Evolutionary conservation across 2,113 vertebrate genomes (phyloP).

Genomic region (Anser brachyrhynchus): DNA sequence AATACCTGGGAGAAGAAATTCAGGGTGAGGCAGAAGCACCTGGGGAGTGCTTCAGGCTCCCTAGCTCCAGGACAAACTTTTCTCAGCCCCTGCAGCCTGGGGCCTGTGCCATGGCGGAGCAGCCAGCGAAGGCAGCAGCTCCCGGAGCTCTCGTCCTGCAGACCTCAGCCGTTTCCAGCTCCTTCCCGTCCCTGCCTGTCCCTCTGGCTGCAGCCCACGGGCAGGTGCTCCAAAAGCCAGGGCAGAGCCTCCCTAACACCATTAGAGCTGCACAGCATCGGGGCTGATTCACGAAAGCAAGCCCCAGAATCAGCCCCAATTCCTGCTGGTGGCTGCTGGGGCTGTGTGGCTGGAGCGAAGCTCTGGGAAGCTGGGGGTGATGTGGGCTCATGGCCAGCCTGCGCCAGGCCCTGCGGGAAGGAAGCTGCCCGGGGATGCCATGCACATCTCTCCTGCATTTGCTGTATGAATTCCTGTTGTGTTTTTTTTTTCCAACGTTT

Average conservation of each 20-base stretch:
- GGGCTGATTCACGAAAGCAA: not conserved
- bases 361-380: not conserved
- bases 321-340: not conserved
- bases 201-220: not conserved
- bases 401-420: not conserved
- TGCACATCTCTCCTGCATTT: not conserved
- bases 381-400: not conserved
- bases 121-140: not conserved
- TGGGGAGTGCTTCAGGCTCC: not conserved
- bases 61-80: not conserved
- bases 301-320: not conserved
- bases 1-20: not conserved
- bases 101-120: not conserved
- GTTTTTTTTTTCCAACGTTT: not conserved
- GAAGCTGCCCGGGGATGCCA: not conserved
- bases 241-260: not conserved
- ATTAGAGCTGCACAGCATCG: not conserved
- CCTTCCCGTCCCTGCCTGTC: not conserved
- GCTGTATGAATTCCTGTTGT: not conserved
- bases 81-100: not conserved
- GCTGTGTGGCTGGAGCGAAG: not conserved
- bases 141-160: not conserved
- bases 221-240: accelerated
- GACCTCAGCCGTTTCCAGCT: not conserved
- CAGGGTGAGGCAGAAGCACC: not conserved